A percentile compares a stretch with the other conserved stretches of the same genome.
Conservation (phyloP, 2,888 invertebrate genomes). For the Lithophane socia region DNA sequence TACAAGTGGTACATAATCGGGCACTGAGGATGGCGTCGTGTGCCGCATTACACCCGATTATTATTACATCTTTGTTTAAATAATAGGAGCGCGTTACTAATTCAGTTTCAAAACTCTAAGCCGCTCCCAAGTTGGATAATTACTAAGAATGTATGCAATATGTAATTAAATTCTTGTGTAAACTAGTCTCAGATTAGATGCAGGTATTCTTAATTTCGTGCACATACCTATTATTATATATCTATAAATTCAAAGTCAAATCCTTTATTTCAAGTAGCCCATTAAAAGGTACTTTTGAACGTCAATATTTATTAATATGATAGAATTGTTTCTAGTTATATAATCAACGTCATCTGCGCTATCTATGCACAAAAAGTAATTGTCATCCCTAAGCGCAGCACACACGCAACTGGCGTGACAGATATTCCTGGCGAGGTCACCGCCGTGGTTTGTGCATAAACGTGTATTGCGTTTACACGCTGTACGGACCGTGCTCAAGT, state of each 20-base stretch:
- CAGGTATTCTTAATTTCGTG: background rate
- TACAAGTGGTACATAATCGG: background rate
- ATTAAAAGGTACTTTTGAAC: background rate
- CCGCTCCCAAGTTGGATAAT: background rate
- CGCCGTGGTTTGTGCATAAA: conserved; percentile 15
- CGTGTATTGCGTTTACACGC: conserved; percentile 12
- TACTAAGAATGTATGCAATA: no score
- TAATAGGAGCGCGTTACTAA: background rate
- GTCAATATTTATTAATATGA: background rate
- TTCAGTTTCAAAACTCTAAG: background rate
- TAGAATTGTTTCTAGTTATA: background rate
- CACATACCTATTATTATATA: background rate
- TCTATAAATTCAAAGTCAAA: background rate
- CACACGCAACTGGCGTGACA: conserved; percentile 7
- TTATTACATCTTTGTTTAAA: background rate
- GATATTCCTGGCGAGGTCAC: background rate
- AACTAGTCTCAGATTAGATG: background rate
- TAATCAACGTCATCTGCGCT: background rate
- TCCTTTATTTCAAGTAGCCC: background rate
- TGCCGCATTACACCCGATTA: background rate
- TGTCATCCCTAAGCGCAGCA: conserved; percentile 13
- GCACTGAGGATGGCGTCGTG: background rate
- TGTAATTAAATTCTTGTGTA: background rate
- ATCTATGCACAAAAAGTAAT: background rate
- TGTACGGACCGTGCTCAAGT: background rate